Percentiles rank a stretch among this genome's conserved stretches.
Evolutionary conservation across 2,797 vertebrate genomes (phyloP).

Genomic region (Trachops cirrhosus): DNA sequence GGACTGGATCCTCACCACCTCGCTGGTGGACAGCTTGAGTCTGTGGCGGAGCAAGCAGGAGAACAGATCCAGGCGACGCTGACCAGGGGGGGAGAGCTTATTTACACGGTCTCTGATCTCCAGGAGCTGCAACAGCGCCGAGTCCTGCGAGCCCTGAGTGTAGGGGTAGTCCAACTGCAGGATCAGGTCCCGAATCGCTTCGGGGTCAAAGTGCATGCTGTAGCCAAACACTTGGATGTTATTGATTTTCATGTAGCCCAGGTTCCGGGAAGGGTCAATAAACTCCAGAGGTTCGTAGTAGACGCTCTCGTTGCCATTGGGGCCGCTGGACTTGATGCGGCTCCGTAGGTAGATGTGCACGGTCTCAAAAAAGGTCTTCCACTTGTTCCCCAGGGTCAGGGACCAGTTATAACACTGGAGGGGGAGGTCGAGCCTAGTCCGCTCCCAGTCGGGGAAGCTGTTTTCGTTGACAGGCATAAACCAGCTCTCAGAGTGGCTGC

Average conservation of each 20-base stretch:
- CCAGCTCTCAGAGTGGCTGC: conserved; percentile 99
- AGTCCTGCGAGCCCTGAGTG: conserved; percentile 96
- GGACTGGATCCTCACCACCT: conserved; percentile 94
- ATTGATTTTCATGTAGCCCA: conserved; percentile 99
- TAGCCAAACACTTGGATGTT: conserved; percentile 98
- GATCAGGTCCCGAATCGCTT: conserved; percentile 96
- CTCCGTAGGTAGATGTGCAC: conserved; percentile 97
- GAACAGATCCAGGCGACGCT: conserved; percentile 94
- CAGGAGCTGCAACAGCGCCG: conserved; percentile 94
- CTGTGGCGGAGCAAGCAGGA: conserved; percentile 96
- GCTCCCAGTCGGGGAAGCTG: conserved; percentile 94
- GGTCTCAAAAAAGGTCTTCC: conserved; percentile 99
- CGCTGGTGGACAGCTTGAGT: conserved; percentile 95
- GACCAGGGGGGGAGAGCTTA: conserved; percentile 93
- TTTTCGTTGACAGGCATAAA: conserved; percentile 95
- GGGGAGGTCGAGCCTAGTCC: conserved; percentile 93
- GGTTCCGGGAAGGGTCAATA: conserved; percentile 91
- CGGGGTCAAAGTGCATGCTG: conserved; percentile 98
- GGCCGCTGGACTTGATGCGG: conserved; percentile 90
- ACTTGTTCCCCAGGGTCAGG: conserved; percentile 95
- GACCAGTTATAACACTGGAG: conserved; percentile 99
- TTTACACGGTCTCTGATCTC: conserved; percentile 97
- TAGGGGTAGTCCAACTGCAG: conserved; percentile 98
- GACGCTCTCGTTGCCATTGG: conserved; percentile 90
- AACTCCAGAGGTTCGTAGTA: conserved; percentile 96